A percentile compares a stretch with the other conserved stretches of the same genome.
phyloP scores from a whole-genome alignment of 2,797 vertebrate species.

The Bradypodion ventrale region DNA sequence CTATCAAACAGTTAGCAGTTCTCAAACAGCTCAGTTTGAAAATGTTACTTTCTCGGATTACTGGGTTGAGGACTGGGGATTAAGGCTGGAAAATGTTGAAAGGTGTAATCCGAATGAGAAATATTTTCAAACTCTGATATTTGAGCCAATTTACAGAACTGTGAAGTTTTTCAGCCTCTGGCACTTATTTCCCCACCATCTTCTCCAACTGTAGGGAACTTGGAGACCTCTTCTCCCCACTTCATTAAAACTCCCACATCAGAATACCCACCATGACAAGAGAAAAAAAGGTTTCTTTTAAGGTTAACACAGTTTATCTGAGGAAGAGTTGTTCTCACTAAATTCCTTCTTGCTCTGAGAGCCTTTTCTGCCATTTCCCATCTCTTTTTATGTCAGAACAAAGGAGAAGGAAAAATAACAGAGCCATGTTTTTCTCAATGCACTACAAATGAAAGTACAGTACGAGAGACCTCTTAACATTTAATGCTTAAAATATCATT shows the following conservation, averaged over 20 bases:
- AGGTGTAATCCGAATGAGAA: too few relatives aligned
- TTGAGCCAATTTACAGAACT: background rate
- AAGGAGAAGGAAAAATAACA: background rate
- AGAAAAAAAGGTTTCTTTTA: background rate
- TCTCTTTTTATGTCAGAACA: background rate
- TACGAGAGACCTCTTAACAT: background rate
- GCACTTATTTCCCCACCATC: background rate
- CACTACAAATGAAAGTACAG: background rate
- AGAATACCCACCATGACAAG: background rate
- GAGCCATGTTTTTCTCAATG: background rate
- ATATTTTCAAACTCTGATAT: background rate
- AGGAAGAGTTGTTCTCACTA: constrained; percentile 4
- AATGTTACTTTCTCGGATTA: too few relatives aligned
- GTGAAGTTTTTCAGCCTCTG: background rate
- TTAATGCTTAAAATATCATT: constrained; percentile 1
- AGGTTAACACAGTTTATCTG: background rate
- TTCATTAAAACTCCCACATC: background rate
- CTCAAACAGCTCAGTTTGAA: background rate
- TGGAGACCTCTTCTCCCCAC: background rate
- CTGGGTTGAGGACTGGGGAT: too few relatives aligned
- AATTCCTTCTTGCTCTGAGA: background rate
- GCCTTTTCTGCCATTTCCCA: background rate
- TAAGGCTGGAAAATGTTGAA: too few relatives aligned
- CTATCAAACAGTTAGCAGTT: background rate
- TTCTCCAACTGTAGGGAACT: background rate